A percentile compares a stretch with the other conserved stretches of the same genome.
These are phyloP conservation scores for Puffinus mauretanicus DNA, from an alignment of 2,113 vertebrate species.

Conservation along the genomic window DNA sequence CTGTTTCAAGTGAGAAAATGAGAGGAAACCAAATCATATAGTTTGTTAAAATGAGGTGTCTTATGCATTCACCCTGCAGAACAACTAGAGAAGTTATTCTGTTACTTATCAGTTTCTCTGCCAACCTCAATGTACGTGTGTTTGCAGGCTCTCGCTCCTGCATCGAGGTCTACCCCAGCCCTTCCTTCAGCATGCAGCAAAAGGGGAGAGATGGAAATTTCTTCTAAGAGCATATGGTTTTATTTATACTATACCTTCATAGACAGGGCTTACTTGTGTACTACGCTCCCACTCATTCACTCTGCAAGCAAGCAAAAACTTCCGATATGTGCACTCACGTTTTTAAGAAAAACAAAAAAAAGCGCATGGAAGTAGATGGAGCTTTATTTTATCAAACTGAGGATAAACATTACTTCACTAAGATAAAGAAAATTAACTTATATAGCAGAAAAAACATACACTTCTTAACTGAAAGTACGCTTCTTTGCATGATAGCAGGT, in stretches of 20 bases:
- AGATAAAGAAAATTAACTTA: background rate
- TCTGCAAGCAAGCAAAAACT: background rate
- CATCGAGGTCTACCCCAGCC: background rate
- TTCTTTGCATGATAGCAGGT: background rate
- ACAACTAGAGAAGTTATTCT: background rate
- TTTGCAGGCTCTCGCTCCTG: background rate
- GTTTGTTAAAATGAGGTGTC: background rate
- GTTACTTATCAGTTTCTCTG: background rate
- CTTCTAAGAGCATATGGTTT: background rate
- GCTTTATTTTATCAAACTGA: background rate
- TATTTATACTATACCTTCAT: background rate
- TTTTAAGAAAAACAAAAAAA: background rate
- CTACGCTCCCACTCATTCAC: background rate
- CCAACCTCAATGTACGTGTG: background rate
- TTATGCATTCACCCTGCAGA: background rate
- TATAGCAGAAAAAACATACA: background rate
- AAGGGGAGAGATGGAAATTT: background rate
- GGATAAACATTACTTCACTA: background rate
- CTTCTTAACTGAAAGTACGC: background rate
- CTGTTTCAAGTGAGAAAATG: background rate
- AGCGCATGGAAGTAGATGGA: background rate
- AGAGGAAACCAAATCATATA: background rate
- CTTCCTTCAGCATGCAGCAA: background rate
- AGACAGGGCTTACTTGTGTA: background rate
- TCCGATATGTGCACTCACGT: background rate